Percentiles rank a stretch among this genome's conserved stretches.
Evolutionary conservation across 2,113 vertebrate genomes (phyloP).

Genomic region (Clarias macrocephalus): DNA sequence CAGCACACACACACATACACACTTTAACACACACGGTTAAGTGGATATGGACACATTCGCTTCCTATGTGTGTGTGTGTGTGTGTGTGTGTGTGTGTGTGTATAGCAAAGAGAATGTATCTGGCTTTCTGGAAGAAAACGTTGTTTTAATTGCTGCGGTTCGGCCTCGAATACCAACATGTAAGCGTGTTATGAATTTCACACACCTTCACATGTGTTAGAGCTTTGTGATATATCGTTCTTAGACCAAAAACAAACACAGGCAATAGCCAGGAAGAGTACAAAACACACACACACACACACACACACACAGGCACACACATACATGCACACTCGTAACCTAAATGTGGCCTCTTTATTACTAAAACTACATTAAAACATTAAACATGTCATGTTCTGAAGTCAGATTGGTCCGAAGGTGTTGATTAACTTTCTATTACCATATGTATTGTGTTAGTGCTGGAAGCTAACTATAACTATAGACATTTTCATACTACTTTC

Average conservation of each 20-base stretch:
- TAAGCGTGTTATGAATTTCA: constrained; percentile 58
- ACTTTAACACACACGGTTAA: constrained; percentile 44
- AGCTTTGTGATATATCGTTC: constrained; percentile 77
- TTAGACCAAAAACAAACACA: constrained; percentile 50
- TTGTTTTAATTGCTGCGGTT: constrained; percentile 52
- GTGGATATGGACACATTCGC: constrained; percentile 2
- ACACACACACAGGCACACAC: not conserved
- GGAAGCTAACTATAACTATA: too few species aligned
- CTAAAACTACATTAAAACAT: not conserved
- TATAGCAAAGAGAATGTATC: constrained; percentile 1
- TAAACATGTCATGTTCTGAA: not conserved
- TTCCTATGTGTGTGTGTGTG: constrained; percentile 28
- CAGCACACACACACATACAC: constrained; percentile 32
- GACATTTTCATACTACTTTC: too few species aligned
- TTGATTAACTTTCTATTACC: not conserved
- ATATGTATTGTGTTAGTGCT: too few species aligned
- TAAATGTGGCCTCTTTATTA: not conserved
- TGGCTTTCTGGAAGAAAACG: constrained; percentile 26
- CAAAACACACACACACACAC: not conserved
- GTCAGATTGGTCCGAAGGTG: not conserved
- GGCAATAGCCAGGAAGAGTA: not conserved
- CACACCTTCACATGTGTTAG: constrained; percentile 77
- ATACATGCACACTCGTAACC: not conserved
- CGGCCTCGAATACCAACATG: constrained; percentile 18
- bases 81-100: constrained; percentile 30